phyloP scores from a whole-genome alignment of 2,113 vertebrate species.

The Oryzias woworae region DNA sequence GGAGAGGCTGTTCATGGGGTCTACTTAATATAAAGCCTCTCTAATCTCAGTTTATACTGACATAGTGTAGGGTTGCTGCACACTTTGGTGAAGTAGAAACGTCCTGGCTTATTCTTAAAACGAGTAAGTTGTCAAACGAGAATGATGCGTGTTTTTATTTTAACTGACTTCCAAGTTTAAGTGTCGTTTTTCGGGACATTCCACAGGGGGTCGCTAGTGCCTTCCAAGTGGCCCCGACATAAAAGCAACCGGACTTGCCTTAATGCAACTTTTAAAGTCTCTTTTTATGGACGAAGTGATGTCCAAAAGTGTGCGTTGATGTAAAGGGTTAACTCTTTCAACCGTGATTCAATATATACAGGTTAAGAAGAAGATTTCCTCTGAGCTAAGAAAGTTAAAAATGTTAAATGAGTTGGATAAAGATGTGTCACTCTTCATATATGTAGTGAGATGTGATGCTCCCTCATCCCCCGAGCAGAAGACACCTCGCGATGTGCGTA shows the following conservation, averaged over 20 bases:
- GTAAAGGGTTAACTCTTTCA: background rate
- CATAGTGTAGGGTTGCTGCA: no score
- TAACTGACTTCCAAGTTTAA: background rate
- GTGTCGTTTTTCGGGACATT: background rate
- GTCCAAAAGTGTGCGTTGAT: background rate
- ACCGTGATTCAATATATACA: no score
- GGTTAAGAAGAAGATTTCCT: background rate
- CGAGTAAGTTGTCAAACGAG: no score
- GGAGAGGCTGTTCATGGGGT: no score
- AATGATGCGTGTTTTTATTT: no score
- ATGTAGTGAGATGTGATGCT: background rate
- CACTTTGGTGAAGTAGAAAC: no score
- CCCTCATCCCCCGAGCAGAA: background rate
- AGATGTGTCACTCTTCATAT: background rate
- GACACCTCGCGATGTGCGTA: conserved; percentile 23
- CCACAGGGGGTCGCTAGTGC: conserved; percentile 67
- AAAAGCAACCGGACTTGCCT: conserved; percentile 20
- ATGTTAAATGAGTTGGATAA: background rate
- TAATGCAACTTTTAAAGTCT: conserved; percentile 46
- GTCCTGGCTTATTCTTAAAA: no score
- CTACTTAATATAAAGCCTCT: no score
- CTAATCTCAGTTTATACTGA: no score
- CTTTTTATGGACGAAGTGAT: background rate
- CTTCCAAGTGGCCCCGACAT: conserved; percentile 29
- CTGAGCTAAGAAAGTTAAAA: background rate